Evolutionary conservation across 2,888 invertebrate species (phyloP).

Genomic region (Nomada ferruginata): DNA sequence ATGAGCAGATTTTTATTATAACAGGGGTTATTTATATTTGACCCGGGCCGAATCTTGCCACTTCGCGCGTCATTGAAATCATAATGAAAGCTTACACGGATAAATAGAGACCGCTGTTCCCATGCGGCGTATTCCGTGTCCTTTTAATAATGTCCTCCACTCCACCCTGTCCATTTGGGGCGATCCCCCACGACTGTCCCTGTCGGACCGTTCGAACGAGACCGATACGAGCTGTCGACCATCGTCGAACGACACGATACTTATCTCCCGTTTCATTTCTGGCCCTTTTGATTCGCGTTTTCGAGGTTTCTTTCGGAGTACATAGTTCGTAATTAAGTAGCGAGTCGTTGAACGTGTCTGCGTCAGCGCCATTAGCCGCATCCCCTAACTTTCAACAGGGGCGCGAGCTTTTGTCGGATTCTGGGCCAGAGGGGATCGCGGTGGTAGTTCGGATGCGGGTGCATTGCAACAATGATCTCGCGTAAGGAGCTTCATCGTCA

Average conservation of each 20-base stretch:
- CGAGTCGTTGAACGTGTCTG: too few species aligned
- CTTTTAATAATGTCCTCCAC: background rate
- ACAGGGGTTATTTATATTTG: constrained; percentile 65
- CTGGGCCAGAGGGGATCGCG: background rate
- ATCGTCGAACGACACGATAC: too few species aligned
- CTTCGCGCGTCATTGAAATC: constrained; percentile 50
- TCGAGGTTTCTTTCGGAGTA: background rate
- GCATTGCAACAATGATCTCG: too few species aligned
- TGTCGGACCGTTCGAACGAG: too few species aligned
- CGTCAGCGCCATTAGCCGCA: background rate
- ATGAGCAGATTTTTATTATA: constrained; percentile 54
- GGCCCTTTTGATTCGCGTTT: background rate
- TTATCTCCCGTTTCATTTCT: too few species aligned
- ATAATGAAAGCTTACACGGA: constrained; percentile 47
- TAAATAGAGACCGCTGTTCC: constrained; percentile 46
- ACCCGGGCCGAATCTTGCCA: constrained; percentile 21
- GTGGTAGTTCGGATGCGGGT: too few species aligned
- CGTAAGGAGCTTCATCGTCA: too few species aligned
- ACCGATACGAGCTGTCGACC: too few species aligned
- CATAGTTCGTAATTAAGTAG: background rate
- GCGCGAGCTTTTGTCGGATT: background rate
- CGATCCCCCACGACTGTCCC: too few species aligned
- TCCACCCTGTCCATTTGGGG: too few species aligned
- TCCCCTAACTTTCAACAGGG: background rate
- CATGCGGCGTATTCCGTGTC: constrained; percentile 8